phyloP scores from a whole-genome alignment of 2,888 invertebrate species.

The Tridacna crocea region DNA sequence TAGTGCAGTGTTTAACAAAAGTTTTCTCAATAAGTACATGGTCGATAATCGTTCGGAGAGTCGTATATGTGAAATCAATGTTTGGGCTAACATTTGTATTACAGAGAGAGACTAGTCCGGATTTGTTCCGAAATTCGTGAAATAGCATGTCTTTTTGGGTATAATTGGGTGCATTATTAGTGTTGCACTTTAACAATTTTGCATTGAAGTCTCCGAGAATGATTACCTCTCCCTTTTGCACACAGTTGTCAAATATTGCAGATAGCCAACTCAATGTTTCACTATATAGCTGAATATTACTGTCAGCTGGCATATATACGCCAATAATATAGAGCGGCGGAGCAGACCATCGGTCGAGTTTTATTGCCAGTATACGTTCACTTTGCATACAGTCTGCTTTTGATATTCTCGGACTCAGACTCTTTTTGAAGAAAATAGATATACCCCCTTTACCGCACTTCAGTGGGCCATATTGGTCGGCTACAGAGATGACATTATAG shows the following conservation, averaged over 20 bases:
- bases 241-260: not conserved
- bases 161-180: not conserved
- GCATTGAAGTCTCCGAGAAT: slow-evolving; percentile 17
- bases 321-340: not conserved
- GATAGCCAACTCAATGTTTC: not conserved
- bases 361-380: not conserved
- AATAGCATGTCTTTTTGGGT: not conserved
- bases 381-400: not conserved
- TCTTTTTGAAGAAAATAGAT: not conserved
- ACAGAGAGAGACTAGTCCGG: slow-evolving; percentile 4
- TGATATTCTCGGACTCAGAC: not conserved
- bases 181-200: not conserved
- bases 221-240: not conserved
- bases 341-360: not conserved
- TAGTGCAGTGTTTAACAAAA: too few relatives aligned
- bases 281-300: not conserved
- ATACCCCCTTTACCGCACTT: slow-evolving; percentile 12
- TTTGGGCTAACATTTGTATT: not conserved
- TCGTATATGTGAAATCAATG: slow-evolving; percentile 14
- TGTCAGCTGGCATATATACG: slow-evolving; percentile 16
- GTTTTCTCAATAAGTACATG: slow-evolving; percentile 24
- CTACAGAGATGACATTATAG: not conserved
- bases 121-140: not conserved
- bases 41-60: slow-evolving; percentile 5
- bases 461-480: slow-evolving; percentile 10